Conservation (phyloP, 2,888 invertebrate genomes). For the Eledona agricola region DNA sequence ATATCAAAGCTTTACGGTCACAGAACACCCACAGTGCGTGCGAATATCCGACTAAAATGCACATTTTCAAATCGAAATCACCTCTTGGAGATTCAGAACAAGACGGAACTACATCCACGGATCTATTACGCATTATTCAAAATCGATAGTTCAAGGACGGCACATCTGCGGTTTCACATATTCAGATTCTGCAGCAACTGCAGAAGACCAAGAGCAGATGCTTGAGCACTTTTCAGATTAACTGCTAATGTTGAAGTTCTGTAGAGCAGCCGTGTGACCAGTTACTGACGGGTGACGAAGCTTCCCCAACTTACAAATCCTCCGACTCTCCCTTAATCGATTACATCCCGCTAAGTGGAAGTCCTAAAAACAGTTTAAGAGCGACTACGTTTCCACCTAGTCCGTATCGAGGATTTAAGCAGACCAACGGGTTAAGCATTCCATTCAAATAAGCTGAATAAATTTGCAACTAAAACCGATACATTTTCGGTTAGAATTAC, state of each 20-base stretch:
- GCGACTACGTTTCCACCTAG: too few species aligned
- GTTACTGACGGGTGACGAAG: constrained; percentile 23
- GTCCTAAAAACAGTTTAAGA: constrained; percentile 12
- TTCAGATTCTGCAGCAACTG: constrained; percentile 9
- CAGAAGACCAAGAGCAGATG: constrained; percentile 4
- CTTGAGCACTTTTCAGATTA: constrained; percentile 21
- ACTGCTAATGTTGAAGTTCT: constrained; percentile 18
- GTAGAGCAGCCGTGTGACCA: constrained; percentile 21
- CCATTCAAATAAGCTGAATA: too few species aligned
- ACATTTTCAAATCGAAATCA: too few species aligned
- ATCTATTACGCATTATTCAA: too few species aligned
- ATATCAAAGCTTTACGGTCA: constrained; percentile 28
- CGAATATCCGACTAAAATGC: too few species aligned
- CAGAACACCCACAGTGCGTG: constrained; percentile 22
- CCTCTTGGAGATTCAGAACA: too few species aligned
- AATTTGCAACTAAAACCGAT: too few species aligned
- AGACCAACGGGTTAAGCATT: too few species aligned
- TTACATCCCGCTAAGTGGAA: constrained; percentile 15
- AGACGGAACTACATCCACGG: too few species aligned
- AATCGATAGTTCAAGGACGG: constrained; percentile 16
- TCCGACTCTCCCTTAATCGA: constrained; percentile 26
- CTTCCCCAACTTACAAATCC: constrained; percentile 16
- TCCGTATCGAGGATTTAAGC: too few species aligned
- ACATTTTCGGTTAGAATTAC: too few species aligned
- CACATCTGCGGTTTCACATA: constrained; percentile 1